Percentiles rank a stretch among this genome's conserved stretches.
These are phyloP conservation scores for Semicossyphus pulcher DNA, from an alignment of 2,113 vertebrate species.

Conservation along the genomic window DNA sequence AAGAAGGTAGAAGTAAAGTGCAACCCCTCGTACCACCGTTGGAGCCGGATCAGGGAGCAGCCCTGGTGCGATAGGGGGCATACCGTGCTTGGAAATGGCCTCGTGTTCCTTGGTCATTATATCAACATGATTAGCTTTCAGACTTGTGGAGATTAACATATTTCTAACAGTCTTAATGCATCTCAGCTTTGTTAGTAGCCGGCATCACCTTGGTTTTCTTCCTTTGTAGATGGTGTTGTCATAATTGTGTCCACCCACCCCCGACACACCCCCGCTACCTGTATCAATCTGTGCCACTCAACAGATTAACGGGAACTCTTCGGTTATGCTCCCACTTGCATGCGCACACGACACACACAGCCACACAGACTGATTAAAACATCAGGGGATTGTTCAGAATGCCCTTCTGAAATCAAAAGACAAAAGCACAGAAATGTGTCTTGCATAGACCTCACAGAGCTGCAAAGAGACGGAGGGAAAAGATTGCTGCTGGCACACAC, in stretches of 20 bases:
- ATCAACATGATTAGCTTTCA: background rate
- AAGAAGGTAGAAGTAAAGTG: background rate
- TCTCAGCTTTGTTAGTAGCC: too few species aligned
- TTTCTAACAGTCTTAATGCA: too few species aligned
- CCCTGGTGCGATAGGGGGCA: background rate
- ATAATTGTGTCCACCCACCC: too few species aligned
- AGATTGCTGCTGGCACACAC: slow-evolving; percentile 40
- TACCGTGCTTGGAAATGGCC: background rate
- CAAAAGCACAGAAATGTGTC: slow-evolving; percentile 43
- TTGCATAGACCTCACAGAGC: slow-evolving; percentile 39
- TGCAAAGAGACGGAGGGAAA: slow-evolving; percentile 16
- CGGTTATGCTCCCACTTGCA: slow-evolving; percentile 8
- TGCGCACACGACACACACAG: background rate
- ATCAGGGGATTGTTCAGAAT: slow-evolving; percentile 36
- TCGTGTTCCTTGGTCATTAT: background rate
- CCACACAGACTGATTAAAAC: slow-evolving; percentile 48
- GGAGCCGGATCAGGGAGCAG: background rate
- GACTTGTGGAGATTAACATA: too few species aligned
- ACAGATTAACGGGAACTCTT: slow-evolving; percentile 41
- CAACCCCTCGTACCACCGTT: too few species aligned
- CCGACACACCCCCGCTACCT: slow-evolving; percentile 7
- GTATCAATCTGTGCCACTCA: slow-evolving; percentile 6
- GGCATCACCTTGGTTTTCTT: too few species aligned
- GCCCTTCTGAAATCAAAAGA: slow-evolving; percentile 56
- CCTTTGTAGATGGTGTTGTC: too few species aligned